Evolutionary conservation across 2,797 vertebrate species (phyloP).

Genomic region (Chiloscyllium punctatum): DNA sequence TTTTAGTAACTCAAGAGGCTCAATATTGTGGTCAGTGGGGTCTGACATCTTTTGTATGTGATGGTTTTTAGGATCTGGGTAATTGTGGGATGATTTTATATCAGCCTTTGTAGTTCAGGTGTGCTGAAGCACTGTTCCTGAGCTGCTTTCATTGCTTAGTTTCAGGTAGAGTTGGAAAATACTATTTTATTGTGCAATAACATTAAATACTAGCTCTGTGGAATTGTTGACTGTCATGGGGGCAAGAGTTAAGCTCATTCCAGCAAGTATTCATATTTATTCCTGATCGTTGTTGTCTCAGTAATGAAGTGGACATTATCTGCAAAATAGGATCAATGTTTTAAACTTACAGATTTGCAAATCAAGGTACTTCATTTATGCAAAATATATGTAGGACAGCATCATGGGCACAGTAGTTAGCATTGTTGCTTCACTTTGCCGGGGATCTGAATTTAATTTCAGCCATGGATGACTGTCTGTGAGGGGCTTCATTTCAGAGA

Average conservation of each 20-base stretch:
- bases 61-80: neutral
- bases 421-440: too few species aligned
- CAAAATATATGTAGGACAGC: neutral
- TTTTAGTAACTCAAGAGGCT: neutral
- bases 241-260: neutral
- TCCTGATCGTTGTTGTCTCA: neutral
- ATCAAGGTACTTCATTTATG: neutral
- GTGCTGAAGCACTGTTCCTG: neutral
- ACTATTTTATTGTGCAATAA: neutral
- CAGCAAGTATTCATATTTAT: neutral
- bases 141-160: neutral
- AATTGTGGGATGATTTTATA: neutral
- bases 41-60: neutral
- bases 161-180: neutral
- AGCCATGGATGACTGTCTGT: too few species aligned
- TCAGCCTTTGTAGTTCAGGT: neutral
- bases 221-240: neutral
- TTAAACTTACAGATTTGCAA: neutral
- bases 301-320: neutral
- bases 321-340: neutral
- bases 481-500: too few species aligned
- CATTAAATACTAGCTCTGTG: neutral
- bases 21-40: neutral
- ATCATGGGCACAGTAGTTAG: too few species aligned
- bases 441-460: too few species aligned